phyloP scores from a whole-genome alignment of 2,113 vertebrate genomes.

The Coregonus clupeaformis region DNA sequence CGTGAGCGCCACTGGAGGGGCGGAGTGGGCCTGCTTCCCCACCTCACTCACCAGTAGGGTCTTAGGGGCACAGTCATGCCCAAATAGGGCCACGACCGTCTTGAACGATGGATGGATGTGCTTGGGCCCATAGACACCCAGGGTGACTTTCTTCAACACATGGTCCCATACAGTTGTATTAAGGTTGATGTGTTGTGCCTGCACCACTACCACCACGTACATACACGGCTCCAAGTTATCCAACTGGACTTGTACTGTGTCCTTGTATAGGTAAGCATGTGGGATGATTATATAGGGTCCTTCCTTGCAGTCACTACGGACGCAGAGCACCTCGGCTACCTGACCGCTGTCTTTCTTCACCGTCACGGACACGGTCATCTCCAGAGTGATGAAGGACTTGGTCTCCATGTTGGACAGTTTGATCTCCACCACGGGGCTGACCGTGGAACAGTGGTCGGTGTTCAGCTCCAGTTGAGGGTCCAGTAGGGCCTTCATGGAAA shows the following conservation, averaged over 20 bases:
- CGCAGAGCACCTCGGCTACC: conserved; percentile 81
- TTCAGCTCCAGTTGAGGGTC: conserved; percentile 93
- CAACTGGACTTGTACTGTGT: conserved; percentile 88
- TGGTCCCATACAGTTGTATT: conserved; percentile 90
- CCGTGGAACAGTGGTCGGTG: conserved; percentile 83
- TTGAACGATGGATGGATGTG: conserved; percentile 97
- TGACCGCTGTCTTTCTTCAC: conserved; percentile 80
- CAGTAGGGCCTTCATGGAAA: conserved; percentile 90
- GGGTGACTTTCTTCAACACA: conserved; percentile 85
- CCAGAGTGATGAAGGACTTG: conserved; percentile 82
- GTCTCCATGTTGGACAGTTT: conserved; percentile 93
- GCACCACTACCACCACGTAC: conserved; percentile 85
- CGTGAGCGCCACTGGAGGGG: conserved; percentile 85
- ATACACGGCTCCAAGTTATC: conserved; percentile 91
- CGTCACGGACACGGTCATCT: conserved; percentile 85
- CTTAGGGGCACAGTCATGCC: conserved; percentile 93
- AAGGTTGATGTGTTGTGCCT: conserved; percentile 76
- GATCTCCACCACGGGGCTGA: conserved; percentile 92
- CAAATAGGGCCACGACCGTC: conserved; percentile 90
- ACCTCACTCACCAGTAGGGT: conserved; percentile 87
- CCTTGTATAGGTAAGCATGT: conserved; percentile 81
- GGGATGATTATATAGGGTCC: conserved; percentile 83
- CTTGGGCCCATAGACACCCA: conserved; percentile 92
- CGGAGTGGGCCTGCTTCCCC: conserved; percentile 71
- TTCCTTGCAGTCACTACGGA: conserved; percentile 87